Percentiles rank a stretch among this genome's conserved stretches.
Evolutionary conservation across 2,113 vertebrate genomes (phyloP).

Genomic region (Thalassarche chlororhynchos): DNA sequence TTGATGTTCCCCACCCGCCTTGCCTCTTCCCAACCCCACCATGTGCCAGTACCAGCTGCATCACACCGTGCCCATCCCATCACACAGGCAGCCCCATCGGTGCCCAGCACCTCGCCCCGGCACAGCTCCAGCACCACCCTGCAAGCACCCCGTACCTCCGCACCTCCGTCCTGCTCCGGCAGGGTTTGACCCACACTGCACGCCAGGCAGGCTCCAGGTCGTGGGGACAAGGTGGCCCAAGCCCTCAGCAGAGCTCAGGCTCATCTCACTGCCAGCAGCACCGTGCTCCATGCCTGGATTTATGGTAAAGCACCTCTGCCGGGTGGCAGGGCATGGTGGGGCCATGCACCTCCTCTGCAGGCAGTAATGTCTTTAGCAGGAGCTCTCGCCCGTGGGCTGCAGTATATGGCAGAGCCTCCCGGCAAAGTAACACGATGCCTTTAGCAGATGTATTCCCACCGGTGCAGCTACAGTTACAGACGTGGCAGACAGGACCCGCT

Average conservation of each 20-base stretch:
- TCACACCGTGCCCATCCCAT: not conserved
- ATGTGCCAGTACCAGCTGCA: accelerated
- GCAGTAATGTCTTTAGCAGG: not conserved
- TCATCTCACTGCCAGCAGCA: not conserved
- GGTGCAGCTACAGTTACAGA: not conserved
- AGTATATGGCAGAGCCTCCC: accelerated
- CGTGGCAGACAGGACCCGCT: not conserved
- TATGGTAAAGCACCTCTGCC: not conserved
- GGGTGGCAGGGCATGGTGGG: not conserved
- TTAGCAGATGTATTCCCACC: not conserved
- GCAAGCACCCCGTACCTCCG: not conserved
- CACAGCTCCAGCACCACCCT: not conserved
- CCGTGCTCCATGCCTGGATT: accelerated
- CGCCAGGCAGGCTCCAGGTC: accelerated
- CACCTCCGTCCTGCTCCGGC: accelerated
- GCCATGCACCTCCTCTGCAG: not conserved
- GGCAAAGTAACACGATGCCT: not conserved
- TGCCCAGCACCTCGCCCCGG: not conserved
- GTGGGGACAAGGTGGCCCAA: not conserved
- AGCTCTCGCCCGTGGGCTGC: not conserved
- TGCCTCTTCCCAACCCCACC: not conserved
- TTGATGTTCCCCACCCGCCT: not conserved
- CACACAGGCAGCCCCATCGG: not conserved
- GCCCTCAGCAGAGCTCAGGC: not conserved
- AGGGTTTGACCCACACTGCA: not conserved